These are phyloP conservation scores for Aricia agestis DNA, from an alignment of 1,140 invertebrate species.

Conservation along the genomic window DNA sequence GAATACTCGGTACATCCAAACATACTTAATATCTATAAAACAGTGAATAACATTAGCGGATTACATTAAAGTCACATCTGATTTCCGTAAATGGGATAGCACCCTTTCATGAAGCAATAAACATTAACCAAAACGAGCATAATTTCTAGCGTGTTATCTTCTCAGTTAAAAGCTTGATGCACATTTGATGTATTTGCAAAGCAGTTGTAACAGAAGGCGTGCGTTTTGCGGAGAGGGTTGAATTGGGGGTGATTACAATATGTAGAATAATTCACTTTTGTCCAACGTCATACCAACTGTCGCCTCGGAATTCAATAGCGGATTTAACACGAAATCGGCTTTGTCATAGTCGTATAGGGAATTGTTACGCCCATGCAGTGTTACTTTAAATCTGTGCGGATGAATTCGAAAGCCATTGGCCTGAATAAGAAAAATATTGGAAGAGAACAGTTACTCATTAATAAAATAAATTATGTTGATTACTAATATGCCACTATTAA, in stretches of 20 bases:
- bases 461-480: background rate
- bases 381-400: constrained; percentile 49
- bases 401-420: constrained; percentile 26
- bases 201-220: constrained; percentile 47
- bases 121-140: background rate
- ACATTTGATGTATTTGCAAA: constrained; percentile 24
- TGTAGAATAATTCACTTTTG: constrained; percentile 27
- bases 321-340: constrained; percentile 18
- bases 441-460: background rate
- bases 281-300: constrained; percentile 25
- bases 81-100: constrained; percentile 4
- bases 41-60: background rate
- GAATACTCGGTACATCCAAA: background rate
- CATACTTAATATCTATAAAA: background rate
- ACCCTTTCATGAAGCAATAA: background rate
- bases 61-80: background rate
- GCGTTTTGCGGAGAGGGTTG: constrained; percentile 40
- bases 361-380: constrained; percentile 41
- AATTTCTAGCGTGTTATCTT: constrained; percentile 5
- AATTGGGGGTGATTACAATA: constrained; percentile 31
- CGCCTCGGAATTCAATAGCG: constrained; percentile 24
- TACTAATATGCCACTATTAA: background rate
- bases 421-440: constrained; percentile 3
- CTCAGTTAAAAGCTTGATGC: constrained; percentile 12
- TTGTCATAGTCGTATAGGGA: constrained; percentile 37